Evolutionary conservation across 2,888 invertebrate genomes (phyloP), one percentile per base, ranked within the genome.

Genomic region (Emmelina monodactyla): DNA sequence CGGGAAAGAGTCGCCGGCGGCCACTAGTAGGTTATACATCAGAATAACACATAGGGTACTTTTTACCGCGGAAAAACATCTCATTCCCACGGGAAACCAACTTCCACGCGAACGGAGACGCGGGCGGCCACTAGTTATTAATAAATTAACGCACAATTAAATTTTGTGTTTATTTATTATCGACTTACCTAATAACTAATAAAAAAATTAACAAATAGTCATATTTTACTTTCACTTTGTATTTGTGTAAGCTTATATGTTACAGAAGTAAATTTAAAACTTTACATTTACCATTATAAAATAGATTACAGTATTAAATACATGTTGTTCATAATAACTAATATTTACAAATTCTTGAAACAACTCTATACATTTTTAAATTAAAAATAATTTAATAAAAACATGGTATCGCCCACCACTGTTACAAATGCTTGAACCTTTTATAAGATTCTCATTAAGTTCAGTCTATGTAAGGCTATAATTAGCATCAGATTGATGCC

Each of bases 301-400:
- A 72, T 72, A 75, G 60, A 58, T 72, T 25, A 72, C 62, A 69
- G 63, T 73, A 73, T 73, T 75, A 75, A 72, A 76, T 76, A 76
- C 70, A 72, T 58, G 60, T 62, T 56, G 62, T 62, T 63, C 62
- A 60, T 64, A 63, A 46, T 51, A 71, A 56, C 67, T 76, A 76
- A 62, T 79, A 78, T 79, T 68, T 79, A 79, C 78, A 78, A 55
- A 55, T 66, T 54, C 60, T 59, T 60, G 49, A 57, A 58, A 59
- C 58, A 67, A 66, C 64, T 29, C 29, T 76, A 65, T 72, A 76
- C 75, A 78, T 37, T 51, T 62, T 52, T 64, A 67, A 66, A 63
- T 65, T 68, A 63, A 54, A 50, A 66, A 75, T 75, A 78, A 76
- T 73, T 75, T 73, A 78, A 68, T 58, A 66, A 57, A n/a, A n/a